phyloP scores from a whole-genome alignment of 2,113 vertebrate species.

The Trochalopteron elliotii region DNA sequence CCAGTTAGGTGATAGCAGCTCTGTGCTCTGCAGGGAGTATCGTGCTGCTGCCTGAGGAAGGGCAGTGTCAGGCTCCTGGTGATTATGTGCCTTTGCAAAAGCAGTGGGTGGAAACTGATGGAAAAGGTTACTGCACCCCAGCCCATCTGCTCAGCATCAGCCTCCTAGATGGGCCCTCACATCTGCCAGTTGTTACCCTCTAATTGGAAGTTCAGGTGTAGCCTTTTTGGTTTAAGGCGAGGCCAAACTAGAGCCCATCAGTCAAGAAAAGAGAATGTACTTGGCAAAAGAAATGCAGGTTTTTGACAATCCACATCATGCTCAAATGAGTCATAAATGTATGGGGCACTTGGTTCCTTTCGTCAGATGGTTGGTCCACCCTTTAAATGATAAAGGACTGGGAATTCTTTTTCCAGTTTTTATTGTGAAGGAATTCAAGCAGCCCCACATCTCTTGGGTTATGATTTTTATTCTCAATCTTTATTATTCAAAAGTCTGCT shows the following conservation, averaged over 20 bases:
- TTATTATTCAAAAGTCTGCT: not conserved
- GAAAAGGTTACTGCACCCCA: not conserved
- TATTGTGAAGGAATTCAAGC: not conserved
- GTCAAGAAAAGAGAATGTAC: not conserved
- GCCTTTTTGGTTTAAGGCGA: constrained; percentile 13
- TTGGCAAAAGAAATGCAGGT: not conserved
- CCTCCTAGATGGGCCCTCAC: constrained; percentile 13
- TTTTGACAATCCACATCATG: not conserved
- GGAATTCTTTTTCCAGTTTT: not conserved
- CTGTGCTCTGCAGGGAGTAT: not conserved
- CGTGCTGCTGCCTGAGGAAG: not conserved
- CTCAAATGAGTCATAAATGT: not conserved
- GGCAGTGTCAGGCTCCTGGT: not conserved
- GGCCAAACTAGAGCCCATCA: not conserved
- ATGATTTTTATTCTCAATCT: not conserved
- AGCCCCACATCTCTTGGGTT: not conserved
- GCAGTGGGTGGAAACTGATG: not conserved
- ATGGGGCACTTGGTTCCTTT: not conserved
- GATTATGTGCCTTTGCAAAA: not conserved
- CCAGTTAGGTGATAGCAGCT: not conserved
- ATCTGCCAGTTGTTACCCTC: constrained; percentile 53
- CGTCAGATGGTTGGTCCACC: not conserved
- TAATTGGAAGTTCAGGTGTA: constrained; percentile 33
- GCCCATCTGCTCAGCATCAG: constrained; percentile 55
- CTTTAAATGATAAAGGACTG: not conserved